Percentiles rank a stretch among this genome's conserved stretches.
Conservation (phyloP, 2,888 invertebrate genomes). For the Drosophila infuscata region DNA sequence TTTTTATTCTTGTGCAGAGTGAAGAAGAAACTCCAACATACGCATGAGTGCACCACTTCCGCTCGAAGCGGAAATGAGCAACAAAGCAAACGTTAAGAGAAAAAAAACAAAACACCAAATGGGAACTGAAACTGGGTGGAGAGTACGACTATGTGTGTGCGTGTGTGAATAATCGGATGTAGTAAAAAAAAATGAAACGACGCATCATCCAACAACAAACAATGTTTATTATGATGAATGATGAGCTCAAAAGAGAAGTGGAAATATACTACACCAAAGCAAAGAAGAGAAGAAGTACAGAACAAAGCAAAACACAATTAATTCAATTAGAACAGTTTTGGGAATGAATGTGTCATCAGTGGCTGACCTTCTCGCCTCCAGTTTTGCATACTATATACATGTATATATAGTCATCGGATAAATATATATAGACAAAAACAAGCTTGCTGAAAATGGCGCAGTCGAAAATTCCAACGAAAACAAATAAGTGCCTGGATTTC, state of each 20-base stretch:
- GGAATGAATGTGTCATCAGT: conserved; percentile 37
- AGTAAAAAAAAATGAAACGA: conserved; percentile 41
- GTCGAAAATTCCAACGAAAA: conserved; percentile 58
- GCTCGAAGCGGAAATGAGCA: conserved; percentile 66
- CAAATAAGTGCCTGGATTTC: conserved; percentile 50
- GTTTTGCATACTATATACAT: conserved; percentile 34
- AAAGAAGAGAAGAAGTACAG: conserved; percentile 3
- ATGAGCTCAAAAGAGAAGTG: conserved; percentile 22
- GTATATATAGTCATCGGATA: conserved; percentile 51
- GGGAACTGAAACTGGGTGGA: conserved; percentile 20
- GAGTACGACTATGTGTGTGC: conserved; percentile 32
- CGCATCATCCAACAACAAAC: conserved; percentile 45
- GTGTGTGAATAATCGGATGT: conserved; percentile 34
- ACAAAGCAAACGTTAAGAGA: conserved; percentile 55
- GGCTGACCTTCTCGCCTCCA: conserved; percentile 59
- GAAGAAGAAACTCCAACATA: conserved; percentile 49
- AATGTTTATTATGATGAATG: conserved; percentile 54
- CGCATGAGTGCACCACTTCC: conserved; percentile 82
- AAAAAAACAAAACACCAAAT: conserved; percentile 24
- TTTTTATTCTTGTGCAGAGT: conserved; percentile 52
- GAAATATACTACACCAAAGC: conserved; percentile 18
- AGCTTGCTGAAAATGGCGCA: conserved; percentile 60
- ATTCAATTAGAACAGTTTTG: conserved; percentile 56
- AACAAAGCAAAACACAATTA: conserved; percentile 34
- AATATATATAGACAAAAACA: conserved; percentile 37